Evolutionary conservation across 1,140 invertebrate genomes (phyloP).

Genomic region (Lepidurus couesii): DNA sequence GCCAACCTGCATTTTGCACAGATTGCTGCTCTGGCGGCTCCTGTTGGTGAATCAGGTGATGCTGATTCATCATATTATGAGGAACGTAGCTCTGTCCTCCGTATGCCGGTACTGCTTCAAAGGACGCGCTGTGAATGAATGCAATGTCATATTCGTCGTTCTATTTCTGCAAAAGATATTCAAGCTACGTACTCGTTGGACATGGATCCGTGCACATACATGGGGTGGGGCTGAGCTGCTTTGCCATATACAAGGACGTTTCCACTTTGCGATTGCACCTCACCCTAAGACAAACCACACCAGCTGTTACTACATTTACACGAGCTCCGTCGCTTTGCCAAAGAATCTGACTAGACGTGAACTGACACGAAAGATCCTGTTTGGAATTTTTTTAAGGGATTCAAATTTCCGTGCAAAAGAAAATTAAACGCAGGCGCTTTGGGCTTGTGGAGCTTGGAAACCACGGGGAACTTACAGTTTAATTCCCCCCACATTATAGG

Average conservation of each 20-base stretch:
- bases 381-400: too few species aligned
- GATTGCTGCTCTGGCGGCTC: slow-evolving; percentile 34
- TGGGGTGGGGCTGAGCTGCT: slow-evolving; percentile 19
- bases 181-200: background rate
- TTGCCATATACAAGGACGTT: background rate
- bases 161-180: background rate
- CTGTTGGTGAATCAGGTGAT: slow-evolving; percentile 33
- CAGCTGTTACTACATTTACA: slow-evolving; percentile 37
- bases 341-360: background rate
- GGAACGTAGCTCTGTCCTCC: background rate
- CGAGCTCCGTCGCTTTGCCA: background rate
- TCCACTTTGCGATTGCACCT: slow-evolving; percentile 15
- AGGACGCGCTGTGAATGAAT: slow-evolving; percentile 5
- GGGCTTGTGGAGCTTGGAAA: too few species aligned
- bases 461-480: too few species aligned
- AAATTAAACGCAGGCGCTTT: too few species aligned
- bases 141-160: background rate
- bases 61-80: slow-evolving; percentile 8
- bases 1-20: slow-evolving; percentile 34
- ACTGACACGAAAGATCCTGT: too few species aligned
- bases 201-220: slow-evolving; percentile 27
- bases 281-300: slow-evolving; percentile 31
- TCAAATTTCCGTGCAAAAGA: too few species aligned
- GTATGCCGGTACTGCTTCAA: background rate
- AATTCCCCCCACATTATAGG: too few species aligned